phyloP scores from a whole-genome alignment of 2,797 vertebrate genomes.

The Tamandua tetradactyla region DNA sequence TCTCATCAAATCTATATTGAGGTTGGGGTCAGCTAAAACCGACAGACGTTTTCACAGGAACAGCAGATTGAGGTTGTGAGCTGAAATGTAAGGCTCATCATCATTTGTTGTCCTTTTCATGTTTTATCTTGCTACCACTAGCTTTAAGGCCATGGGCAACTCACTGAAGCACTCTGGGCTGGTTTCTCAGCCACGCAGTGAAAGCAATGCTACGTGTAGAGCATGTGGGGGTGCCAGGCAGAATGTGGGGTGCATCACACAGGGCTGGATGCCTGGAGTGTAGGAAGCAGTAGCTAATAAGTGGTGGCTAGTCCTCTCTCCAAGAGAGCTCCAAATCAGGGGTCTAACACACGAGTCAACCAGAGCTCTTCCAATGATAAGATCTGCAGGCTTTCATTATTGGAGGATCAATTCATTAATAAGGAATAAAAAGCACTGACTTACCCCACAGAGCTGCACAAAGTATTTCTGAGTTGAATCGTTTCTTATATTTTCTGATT shows the following conservation, averaged over 20 bases:
- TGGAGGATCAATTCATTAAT: neutral
- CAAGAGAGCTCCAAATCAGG: neutral
- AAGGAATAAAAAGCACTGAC: slow-evolving; percentile 21
- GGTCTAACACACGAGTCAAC: neutral
- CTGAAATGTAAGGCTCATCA: neutral
- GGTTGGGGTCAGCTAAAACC: neutral
- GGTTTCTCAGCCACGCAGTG: neutral
- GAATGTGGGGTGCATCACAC: neutral
- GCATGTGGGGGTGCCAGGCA: neutral
- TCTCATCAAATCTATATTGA: neutral
- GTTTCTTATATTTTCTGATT: slow-evolving; percentile 99
- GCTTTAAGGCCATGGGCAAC: neutral
- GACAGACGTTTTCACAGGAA: neutral
- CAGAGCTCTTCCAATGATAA: neutral
- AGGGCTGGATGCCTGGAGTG: neutral
- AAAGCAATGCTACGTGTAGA: neutral
- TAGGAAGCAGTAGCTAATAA: neutral
- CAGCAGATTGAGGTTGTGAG: neutral
- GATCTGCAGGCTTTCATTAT: neutral
- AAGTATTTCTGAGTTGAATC: slow-evolving; percentile 99
- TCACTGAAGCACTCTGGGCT: neutral
- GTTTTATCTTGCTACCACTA: neutral
- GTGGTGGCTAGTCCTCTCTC: neutral
- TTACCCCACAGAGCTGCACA: slow-evolving; percentile 98
- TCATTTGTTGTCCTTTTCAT: neutral